Evolutionary conservation across 2,888 invertebrate species (phyloP).

Genomic region (Aspidapion aeneum): DNA sequence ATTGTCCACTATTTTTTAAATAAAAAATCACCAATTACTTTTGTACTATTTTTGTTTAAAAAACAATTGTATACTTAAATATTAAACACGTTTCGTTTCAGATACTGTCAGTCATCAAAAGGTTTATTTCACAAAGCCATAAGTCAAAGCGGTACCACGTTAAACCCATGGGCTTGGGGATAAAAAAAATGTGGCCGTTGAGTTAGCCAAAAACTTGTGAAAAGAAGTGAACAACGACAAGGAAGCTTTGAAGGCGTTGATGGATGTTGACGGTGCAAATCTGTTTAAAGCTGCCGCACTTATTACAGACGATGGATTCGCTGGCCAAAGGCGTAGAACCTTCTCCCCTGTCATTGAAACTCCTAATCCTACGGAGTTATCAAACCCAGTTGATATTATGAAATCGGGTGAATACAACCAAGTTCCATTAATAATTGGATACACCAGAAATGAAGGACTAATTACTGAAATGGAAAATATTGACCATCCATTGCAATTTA

Average conservation of each 20-base stretch:
- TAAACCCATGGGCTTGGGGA: conserved; percentile 28
- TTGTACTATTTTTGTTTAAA: too few relatives aligned
- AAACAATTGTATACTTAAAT: too few relatives aligned
- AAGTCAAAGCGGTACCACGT: conserved; percentile 31
- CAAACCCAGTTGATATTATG: conserved; percentile 36
- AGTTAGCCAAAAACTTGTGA: not conserved
- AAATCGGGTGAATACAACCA: conserved; percentile 37
- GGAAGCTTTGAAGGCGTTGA: not conserved
- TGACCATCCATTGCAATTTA: not conserved
- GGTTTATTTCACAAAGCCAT: conserved; percentile 35
- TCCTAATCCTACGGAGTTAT: conserved; percentile 30
- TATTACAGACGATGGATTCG: not conserved
- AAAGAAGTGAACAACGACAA: not conserved
- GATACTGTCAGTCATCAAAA: conserved; percentile 46
- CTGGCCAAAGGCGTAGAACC: conserved; percentile 14
- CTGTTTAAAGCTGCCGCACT: not conserved
- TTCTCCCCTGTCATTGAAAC: conserved; percentile 31
- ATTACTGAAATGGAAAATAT: not conserved
- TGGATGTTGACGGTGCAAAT: not conserved
- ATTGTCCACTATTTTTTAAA: too few relatives aligned
- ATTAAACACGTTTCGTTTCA: conserved; percentile 9
- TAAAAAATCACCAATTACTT: too few relatives aligned
- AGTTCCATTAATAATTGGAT: conserved; percentile 43
- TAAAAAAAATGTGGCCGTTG: conserved; percentile 11
- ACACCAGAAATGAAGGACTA: conserved; percentile 38